phyloP scores from a whole-genome alignment of 2,888 invertebrate genomes.

The Hyalella azteca region DNA sequence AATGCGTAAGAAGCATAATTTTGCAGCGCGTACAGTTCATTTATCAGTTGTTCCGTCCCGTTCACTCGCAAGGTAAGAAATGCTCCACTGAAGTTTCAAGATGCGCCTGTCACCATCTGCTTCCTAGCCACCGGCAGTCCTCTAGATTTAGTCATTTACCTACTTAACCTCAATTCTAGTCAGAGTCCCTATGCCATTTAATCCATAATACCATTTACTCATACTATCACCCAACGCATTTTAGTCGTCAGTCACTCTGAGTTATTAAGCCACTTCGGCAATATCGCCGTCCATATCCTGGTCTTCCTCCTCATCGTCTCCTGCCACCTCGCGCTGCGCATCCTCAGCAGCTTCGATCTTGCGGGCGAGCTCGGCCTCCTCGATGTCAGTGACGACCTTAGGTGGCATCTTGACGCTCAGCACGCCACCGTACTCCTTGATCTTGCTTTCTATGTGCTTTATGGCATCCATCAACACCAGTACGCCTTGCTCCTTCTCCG shows the following conservation, averaged over 20 bases:
- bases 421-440: conserved; percentile 81
- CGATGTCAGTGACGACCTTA: conserved; percentile 91
- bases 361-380: conserved; percentile 92
- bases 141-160: no score
- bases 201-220: no score
- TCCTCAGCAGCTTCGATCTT: conserved; percentile 93
- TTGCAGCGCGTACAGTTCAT: no score
- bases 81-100: no score
- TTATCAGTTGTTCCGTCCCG: no score
- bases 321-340: conserved; percentile 79
- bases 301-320: conserved; percentile 59
- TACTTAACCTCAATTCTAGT: no score
- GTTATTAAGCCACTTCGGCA: conserved; percentile 40
- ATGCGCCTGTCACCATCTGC: no score
- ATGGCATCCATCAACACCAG: conserved; percentile 88
- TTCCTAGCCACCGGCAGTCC: no score
- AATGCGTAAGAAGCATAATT: no score
- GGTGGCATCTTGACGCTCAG: conserved; percentile 90
- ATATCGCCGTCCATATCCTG: conserved; percentile 52
- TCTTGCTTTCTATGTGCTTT: conserved; percentile 82
- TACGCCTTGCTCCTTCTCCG: conserved; percentile 92
- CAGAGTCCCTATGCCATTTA: no score
- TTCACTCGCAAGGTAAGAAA: no score
- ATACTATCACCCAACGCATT: neutral
- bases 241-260: conserved; percentile 34